Percentiles rank a stretch among this genome's conserved stretches.
Conservation (phyloP, 2,888 invertebrate species). For the Scotopteryx bipunctaria region DNA sequence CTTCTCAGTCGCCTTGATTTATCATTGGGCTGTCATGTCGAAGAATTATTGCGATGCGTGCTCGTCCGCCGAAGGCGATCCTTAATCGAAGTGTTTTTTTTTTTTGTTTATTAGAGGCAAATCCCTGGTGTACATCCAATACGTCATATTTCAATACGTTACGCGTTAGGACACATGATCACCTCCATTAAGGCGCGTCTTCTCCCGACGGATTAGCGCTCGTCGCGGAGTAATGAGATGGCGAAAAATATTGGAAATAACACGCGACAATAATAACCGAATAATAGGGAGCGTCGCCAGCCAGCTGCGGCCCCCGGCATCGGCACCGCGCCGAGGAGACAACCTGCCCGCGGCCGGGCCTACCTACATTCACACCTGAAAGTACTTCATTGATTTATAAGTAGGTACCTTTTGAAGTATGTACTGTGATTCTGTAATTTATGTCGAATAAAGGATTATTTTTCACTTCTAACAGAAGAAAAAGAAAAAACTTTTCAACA, state of each 20-base stretch:
- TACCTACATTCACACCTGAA: no score
- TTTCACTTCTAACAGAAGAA: no score
- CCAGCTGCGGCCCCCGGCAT: conserved; percentile 62
- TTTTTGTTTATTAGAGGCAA: conserved; percentile 67
- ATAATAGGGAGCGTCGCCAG: conserved; percentile 54
- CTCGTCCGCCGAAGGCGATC: conserved; percentile 48
- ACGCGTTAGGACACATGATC: conserved; percentile 78
- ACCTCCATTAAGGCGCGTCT: conserved; percentile 74
- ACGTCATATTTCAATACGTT: conserved; percentile 80
- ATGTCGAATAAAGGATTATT: no score
- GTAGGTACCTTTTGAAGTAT: no score
- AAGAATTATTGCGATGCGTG: conserved; percentile 68
- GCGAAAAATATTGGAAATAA: conserved; percentile 77
- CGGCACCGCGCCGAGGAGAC: no score
- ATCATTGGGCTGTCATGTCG: conserved; percentile 69
- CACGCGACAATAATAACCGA: conserved; percentile 71
- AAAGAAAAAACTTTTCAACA: no score
- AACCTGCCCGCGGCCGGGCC: no score
- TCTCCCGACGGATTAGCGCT: conserved; percentile 79
- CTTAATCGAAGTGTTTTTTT: conserved; percentile 56
- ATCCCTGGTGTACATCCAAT: conserved; percentile 72
- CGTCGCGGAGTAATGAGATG: conserved; percentile 77
- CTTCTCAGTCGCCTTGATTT: conserved; percentile 76
- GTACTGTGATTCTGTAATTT: no score
- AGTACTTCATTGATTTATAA: conserved; percentile 3